Evolutionary conservation across 2,113 vertebrate species (phyloP).

Genomic region (Tragelaphus scriptus): DNA sequence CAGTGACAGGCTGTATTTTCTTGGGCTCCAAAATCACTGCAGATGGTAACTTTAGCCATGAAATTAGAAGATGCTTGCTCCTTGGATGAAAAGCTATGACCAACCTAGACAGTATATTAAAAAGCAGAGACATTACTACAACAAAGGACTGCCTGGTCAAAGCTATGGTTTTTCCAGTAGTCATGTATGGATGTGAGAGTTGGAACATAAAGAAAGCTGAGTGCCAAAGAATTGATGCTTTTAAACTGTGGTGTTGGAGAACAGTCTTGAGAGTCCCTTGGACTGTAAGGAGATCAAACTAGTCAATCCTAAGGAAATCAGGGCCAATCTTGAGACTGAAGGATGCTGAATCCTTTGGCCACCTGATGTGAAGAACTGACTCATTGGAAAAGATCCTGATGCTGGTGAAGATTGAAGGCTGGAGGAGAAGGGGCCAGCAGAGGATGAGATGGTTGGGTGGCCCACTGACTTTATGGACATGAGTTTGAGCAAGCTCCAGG

Average conservation of each 20-base stretch:
- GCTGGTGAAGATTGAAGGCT: not conserved
- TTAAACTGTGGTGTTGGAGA: not conserved
- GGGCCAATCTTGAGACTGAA: not conserved
- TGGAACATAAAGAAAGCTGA: not conserved
- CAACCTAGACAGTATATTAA: not conserved
- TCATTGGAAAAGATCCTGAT: not conserved
- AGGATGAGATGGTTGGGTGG: not conserved
- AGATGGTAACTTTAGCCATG: not conserved
- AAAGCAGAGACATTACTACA: not conserved
- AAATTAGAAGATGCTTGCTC: not conserved
- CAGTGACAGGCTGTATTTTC: not conserved
- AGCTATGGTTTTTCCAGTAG: not conserved
- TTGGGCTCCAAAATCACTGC: not conserved
- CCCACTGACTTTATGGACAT: not conserved
- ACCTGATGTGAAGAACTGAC: not conserved
- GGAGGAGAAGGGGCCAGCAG: not conserved
- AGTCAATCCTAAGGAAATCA: not conserved
- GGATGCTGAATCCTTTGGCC: not conserved
- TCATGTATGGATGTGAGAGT: not conserved
- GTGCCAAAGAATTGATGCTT: not conserved
- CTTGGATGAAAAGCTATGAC: not conserved
- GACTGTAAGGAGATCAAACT: not conserved
- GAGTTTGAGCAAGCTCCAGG: not conserved
- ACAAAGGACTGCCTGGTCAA: not conserved
- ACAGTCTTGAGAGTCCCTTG: not conserved